Conservation (phyloP, 2,113 vertebrate genomes). For the Cavia porcellus region DNA sequence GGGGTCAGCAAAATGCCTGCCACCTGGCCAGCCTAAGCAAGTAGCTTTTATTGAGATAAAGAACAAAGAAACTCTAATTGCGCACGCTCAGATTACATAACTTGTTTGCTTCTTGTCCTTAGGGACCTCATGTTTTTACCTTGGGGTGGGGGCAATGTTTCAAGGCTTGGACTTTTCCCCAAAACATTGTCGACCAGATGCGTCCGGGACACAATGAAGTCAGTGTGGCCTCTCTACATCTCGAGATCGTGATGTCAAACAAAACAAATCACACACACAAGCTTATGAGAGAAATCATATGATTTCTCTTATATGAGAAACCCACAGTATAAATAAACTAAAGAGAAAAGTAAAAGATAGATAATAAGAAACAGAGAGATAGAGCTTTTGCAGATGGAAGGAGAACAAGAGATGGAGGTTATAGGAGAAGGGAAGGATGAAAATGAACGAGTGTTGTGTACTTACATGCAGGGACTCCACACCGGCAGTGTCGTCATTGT, state of each 20-base stretch:
- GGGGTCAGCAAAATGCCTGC: too few relatives aligned
- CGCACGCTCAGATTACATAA: too few relatives aligned
- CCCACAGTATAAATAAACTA: background rate
- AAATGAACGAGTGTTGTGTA: background rate
- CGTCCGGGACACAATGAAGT: too few relatives aligned
- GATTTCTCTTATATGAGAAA: background rate
- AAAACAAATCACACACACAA: background rate
- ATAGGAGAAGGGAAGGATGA: background rate
- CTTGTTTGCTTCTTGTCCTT: too few relatives aligned
- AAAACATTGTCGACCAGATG: too few relatives aligned
- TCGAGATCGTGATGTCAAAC: background rate
- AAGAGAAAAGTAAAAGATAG: background rate
- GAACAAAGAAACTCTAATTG: too few relatives aligned
- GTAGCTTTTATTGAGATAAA: too few relatives aligned
- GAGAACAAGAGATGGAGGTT: background rate
- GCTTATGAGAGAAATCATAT: background rate
- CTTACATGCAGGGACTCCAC: background rate
- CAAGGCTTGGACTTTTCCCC: too few relatives aligned
- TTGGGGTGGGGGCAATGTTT: too few relatives aligned
- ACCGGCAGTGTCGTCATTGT: background rate
- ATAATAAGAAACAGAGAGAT: background rate
- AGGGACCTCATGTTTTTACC: too few relatives aligned
- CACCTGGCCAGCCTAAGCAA: too few relatives aligned
- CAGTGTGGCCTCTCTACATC: background rate
- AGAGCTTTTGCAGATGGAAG: background rate